Base-by-base conservation (phyloP, 2,797 vertebrate genomes). In the Huso huso region DNA sequence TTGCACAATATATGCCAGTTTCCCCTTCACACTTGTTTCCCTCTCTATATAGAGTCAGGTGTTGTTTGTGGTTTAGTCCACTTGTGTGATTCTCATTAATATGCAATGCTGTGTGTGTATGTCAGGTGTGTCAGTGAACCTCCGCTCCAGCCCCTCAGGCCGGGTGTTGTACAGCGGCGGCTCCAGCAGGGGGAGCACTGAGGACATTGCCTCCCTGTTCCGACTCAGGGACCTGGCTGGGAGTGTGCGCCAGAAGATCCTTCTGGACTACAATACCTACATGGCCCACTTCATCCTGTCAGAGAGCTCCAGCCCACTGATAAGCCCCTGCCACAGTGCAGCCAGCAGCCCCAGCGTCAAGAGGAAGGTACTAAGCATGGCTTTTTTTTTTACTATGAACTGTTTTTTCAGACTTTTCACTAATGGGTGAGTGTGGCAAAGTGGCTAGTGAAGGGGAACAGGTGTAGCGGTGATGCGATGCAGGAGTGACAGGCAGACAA, bases 241-340 rank as follows among this genome's bases (percentile, higher is more conserved):
- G 9, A 74, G 71, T 9, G 9, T 77, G 61, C 84, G 63, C 57
- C 82, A 84, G 69, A 83, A 79, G 65, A 76, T 86, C n/a, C 73
- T 83, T 61, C 79, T 90, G 23, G 91, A 93, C 76, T 94, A 94
- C 72, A 71, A 72, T 53, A 71, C 73, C 23, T 96, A 94, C 86
- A 94, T 95, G 90, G 77, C 88, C 23, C 81, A 64, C 9, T 86
- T 94, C 0, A 76, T 92, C 70, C 79, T 75, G 1, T 60, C 71
- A 0, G 83, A 72, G 0, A 75, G 76, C 48, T 8, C 52, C 55
- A 87, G 79, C 68, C 86, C 81, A 0, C 71, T 82, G 1, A 66
- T 3, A 48, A 93, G 90, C 72, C 86, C 90, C 0, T 83, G 72
- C 10, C 69, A 69, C 84, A 84, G 85, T 61, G 59, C 77, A 0